phyloP scores from a whole-genome alignment of 2,888 invertebrate species.

The Caenorhabditis sinica region DNA sequence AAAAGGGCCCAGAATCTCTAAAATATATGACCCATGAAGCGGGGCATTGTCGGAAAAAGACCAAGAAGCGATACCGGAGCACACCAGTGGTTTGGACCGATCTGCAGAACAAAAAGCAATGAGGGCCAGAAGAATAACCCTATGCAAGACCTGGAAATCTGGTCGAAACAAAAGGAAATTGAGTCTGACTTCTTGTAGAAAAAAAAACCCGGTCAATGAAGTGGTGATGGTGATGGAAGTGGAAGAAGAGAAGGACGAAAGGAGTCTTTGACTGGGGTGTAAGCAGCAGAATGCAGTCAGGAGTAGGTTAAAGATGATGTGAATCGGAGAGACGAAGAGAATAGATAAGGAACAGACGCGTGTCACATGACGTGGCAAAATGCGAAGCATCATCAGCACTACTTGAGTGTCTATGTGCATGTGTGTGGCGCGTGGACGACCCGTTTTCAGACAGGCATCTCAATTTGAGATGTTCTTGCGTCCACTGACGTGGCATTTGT shows the following conservation, averaged over 20 bases:
- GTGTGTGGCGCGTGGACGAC: slow-evolving; percentile 34
- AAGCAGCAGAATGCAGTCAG: slow-evolving; percentile 53
- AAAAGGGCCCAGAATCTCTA: no score
- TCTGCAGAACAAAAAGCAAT: no score
- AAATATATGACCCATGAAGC: no score
- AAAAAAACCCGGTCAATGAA: slow-evolving; percentile 21
- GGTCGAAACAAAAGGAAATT: slow-evolving; percentile 6
- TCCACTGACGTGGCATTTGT: slow-evolving; percentile 4
- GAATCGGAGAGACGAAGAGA: slow-evolving; percentile 39
- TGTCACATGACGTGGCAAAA: slow-evolving; percentile 64
- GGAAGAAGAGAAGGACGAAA: slow-evolving; percentile 45
- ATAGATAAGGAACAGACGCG: slow-evolving; percentile 61
- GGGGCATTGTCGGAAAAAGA: no score
- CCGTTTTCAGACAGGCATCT: slow-evolving; percentile 40
- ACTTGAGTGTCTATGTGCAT: slow-evolving; percentile 40
- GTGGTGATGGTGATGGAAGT: slow-evolving; percentile 43
- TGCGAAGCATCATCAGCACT: slow-evolving; percentile 54
- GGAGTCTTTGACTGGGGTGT: slow-evolving; percentile 50
- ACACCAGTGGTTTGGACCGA: no score
- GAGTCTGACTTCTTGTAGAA: slow-evolving; percentile 14
- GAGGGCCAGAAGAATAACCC: no score
- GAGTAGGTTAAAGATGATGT: slow-evolving; percentile 36
- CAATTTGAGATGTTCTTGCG: slow-evolving; percentile 12
- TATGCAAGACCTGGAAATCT: no score
- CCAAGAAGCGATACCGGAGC: no score